Evolutionary conservation across 2,888 invertebrate genomes (phyloP), one percentile per base, ranked within the genome.

Genomic region (Darwinula stevensoni): DNA sequence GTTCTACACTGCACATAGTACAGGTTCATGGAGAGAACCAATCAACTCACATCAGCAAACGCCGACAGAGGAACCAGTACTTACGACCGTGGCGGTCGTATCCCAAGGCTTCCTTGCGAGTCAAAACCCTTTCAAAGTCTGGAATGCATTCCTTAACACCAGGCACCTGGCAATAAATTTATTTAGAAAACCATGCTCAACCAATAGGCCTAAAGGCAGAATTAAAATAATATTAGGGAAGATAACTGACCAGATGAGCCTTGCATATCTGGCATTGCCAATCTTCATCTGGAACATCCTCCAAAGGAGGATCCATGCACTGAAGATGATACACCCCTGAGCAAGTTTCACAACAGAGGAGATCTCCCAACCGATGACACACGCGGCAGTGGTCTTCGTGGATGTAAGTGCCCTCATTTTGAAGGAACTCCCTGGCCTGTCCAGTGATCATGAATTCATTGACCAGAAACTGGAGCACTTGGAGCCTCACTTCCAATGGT

Each of bases 281-380:
- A 46, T 88, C 88, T 54, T 88, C 88, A 35, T 80, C 74, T 33
- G 91, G 91, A 29, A 91, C 84, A 53, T 86, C 73, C 31, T 71
- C 66, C 47, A 94, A 56, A 9, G 86, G 82, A 32, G 91, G 91
- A 47, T 86, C 84, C 32, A 88, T 75, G 57, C 97, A 97, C 45
- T 76, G 78, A 47, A 94, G 58, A 52, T 97, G 97, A 52, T 82
- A 97, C 14, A 91, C 88, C 16, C 94, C 94, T 14, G 94, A 84
- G 47, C 97, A 97, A 3, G 82, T 82, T 55, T 94, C 94, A 54
- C 97, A 97, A 49, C 91, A 91, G 9, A 97, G 54, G 31, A 97
- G 58, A 51, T 91, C 88, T 16, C 94, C 97, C 34, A 82, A 56
- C 36, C 80, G 67, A 51, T 84, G 82, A 46, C 86, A 86, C 16